phyloP scores from a whole-genome alignment of 2,797 vertebrate genomes.

The Kryptopterus vitreolus region DNA sequence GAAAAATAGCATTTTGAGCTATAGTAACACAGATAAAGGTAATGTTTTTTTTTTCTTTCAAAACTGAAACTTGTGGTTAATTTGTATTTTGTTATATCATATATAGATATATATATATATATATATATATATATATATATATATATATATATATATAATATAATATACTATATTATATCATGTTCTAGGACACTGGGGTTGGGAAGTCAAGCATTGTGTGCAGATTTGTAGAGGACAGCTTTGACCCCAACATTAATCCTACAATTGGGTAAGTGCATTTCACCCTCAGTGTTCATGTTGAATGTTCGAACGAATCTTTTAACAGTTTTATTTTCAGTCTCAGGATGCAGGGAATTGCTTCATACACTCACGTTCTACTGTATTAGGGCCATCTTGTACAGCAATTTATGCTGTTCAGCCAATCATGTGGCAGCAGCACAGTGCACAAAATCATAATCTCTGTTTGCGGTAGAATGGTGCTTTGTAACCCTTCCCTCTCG shows the following conservation, averaged over 20 bases:
- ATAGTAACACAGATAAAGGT: background rate
- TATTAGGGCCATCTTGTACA: no score
- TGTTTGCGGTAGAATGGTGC: no score
- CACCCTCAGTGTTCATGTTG: background rate
- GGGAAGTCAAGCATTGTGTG: conserved; percentile 89
- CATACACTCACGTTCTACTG: background rate
- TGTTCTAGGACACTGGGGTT: conserved; percentile 79
- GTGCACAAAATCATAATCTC: no score
- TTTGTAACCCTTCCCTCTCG: no score
- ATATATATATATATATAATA: no score
- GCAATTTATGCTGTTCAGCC: no score
- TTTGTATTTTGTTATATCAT: background rate
- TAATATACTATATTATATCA: conserved; percentile 41
- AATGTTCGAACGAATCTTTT: background rate
- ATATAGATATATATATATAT: no score
- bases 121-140: no score
- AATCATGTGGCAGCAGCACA: no score
- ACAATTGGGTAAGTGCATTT: conserved; percentile 88
- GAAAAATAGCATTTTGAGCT: background rate
- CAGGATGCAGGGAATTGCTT: background rate
- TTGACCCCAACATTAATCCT: conserved; percentile 98
- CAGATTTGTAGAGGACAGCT: conserved; percentile 97
- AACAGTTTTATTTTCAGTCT: background rate
- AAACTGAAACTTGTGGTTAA: background rate
- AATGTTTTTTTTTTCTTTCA: background rate